phyloP scores from a whole-genome alignment of 2,113 vertebrate genomes.

The Antennarius striatus region DNA sequence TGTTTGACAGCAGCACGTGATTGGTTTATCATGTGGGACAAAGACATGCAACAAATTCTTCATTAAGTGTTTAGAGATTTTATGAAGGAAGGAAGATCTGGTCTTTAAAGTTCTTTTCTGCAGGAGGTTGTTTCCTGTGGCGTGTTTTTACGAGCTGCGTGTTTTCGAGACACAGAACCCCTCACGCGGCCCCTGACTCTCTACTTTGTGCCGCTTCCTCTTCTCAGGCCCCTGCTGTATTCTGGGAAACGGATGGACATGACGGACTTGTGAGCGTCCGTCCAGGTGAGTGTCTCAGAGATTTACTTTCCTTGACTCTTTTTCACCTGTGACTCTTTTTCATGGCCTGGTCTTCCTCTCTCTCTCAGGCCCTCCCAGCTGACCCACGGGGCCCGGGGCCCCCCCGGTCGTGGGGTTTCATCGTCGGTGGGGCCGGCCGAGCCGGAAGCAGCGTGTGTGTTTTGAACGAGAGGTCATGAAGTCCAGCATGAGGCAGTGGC shows the following conservation, averaged over 20 bases:
- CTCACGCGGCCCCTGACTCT: slow-evolving; percentile 12
- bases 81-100: slow-evolving; percentile 15
- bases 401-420: slow-evolving; percentile 28
- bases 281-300: slow-evolving; percentile 49
- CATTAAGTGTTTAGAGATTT: no score
- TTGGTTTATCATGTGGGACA: no score
- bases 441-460: slow-evolving; percentile 14
- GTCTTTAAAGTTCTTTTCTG: slow-evolving; percentile 5
- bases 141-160: slow-evolving; percentile 13
- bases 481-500: slow-evolving; percentile 95
- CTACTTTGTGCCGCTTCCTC: slow-evolving; percentile 36
- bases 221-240: slow-evolving; percentile 47
- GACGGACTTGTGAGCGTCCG: slow-evolving; percentile 50
- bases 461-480: slow-evolving; percentile 83
- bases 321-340: slow-evolving; percentile 1
- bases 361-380: slow-evolving; percentile 63
- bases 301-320: background rate
- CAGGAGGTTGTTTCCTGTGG: slow-evolving; percentile 24
- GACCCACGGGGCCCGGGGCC: slow-evolving; percentile 36
- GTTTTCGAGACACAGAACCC: background rate
- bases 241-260: slow-evolving; percentile 35
- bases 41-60: no score
- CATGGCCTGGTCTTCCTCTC: slow-evolving; percentile 15
- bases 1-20: no score
- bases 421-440: slow-evolving; percentile 48